Base-by-base conservation (phyloP, 2,888 invertebrate genomes). In the Netelia virgata region DNA sequence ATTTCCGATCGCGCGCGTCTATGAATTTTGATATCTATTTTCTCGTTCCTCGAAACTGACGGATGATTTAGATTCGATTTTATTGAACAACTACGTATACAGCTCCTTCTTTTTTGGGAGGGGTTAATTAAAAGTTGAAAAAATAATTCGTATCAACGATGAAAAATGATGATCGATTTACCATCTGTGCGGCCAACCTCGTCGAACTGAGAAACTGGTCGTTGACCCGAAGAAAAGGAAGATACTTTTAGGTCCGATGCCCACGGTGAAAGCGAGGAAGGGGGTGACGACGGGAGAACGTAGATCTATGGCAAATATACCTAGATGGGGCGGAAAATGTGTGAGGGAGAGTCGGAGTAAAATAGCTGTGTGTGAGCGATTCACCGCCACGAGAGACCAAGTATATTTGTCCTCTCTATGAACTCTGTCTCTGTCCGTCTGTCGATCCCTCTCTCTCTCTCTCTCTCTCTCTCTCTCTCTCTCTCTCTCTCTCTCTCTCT, bases 381-480 rank as follows among this genome's bases (percentile, higher is more conserved):
- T 66, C 61, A 55, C 50, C 68, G 69, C 47, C 63, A 61, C 50
- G 68, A 74, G 57, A 69, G 53, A 61, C 43, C 63, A 86, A 89
- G 91, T 89, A 87, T 92, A 91, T 91, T 91, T 91, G 91, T 89
- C 90, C 91, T 66, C 80, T 68, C 61, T 66, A 53, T 59, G 61
- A 50, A n/a, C 43, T n/a, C 5, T 41, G 53, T 64, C 53, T 64
- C 6, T 50, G 50, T 28, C 66, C 28, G 47, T 28, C 53, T 5
- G 20, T 18, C 47, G 18, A 1, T 16, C 55, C 14, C 14, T 28
- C 55, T 16, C 47, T 53, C 28, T 20, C 69, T n/a, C 70, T 20
- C 57, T n/a, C 47, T 41, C 63, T 16, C 14, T n/a, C 43, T 57
- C 8, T 23, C 16, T 53, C 63, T 23, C 14, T 16, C 43, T 57